Evolutionary conservation across 2,113 vertebrate genomes (phyloP).

Genomic region (Campylorhamphus procurvoides): DNA sequence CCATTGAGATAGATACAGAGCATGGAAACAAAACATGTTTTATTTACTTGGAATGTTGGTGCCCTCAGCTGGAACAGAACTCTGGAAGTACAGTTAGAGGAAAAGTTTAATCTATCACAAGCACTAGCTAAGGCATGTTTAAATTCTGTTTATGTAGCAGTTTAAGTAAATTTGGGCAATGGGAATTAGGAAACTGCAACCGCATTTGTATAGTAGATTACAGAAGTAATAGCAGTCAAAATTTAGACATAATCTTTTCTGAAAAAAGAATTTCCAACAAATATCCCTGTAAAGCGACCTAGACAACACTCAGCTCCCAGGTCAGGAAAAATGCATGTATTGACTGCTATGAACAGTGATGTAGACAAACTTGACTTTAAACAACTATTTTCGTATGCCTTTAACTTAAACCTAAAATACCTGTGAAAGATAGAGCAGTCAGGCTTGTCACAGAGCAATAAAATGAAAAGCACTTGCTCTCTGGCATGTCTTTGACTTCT

Average conservation of each 20-base stretch:
- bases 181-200: slow-evolving; percentile 33
- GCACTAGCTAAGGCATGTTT: not conserved
- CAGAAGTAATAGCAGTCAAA: not conserved
- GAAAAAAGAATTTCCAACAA: not conserved
- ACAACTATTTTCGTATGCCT: not conserved
- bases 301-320: not conserved
- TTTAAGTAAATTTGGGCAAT: slow-evolving; percentile 33
- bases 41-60: slow-evolving; percentile 48
- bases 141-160: slow-evolving; percentile 46
- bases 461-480: slow-evolving; percentile 31
- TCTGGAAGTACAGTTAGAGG: not conserved
- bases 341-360: not conserved
- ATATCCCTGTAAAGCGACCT: not conserved
- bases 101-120: slow-evolving; percentile 14
- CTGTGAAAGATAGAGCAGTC: not conserved
- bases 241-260: not conserved
- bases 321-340: not conserved
- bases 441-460: slow-evolving; percentile 21
- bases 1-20: not conserved
- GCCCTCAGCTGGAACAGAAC: slow-evolving; percentile 25
- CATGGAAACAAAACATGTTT: slow-evolving; percentile 35
- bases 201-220: slow-evolving; percentile 8
- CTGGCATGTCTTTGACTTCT: slow-evolving; percentile 40
- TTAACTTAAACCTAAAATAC: not conserved
- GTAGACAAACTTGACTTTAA: not conserved